These are phyloP conservation scores for Neria commutata DNA, from an alignment of 2,888 invertebrate species.

Conservation along the genomic window DNA sequence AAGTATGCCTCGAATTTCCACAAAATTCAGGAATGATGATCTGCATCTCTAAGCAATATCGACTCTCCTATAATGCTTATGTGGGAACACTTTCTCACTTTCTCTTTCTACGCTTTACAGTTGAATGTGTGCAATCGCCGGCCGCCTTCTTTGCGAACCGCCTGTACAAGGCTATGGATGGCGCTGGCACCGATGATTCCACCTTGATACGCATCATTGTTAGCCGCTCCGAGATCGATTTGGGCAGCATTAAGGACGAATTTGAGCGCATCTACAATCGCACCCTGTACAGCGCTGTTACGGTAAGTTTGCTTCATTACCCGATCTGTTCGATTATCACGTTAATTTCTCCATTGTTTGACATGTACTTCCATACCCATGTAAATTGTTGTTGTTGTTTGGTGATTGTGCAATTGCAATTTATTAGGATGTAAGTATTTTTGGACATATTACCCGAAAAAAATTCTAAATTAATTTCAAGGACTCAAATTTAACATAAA, in stretches of 20 bases:
- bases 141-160: conserved; percentile 74
- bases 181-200: conserved; percentile 74
- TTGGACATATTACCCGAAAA: too few species aligned
- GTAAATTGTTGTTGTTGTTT: conserved; percentile 1
- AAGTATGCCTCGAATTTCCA: too few species aligned
- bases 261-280: conserved; percentile 75
- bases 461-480: too few species aligned
- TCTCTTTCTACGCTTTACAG: conserved; percentile 58
- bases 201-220: conserved; percentile 75
- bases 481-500: neutral
- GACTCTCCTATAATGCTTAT: too few species aligned
- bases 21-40: neutral
- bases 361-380: neutral
- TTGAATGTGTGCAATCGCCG: conserved; percentile 73
- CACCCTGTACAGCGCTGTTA: conserved; percentile 69
- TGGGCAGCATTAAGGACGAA: conserved; percentile 72
- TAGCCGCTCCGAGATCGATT: conserved; percentile 73
- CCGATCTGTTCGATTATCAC: neutral
- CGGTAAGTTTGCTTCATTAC: conserved; percentile 61
- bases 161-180: conserved; percentile 71
- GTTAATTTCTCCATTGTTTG: conserved; percentile 3
- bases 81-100: neutral
- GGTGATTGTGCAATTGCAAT: conserved; percentile 1
- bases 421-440: conserved; percentile 3
- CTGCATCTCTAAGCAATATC: too few species aligned